These are phyloP conservation scores for Hypomesus transpacificus DNA, from an alignment of 2,113 vertebrate species.

Conservation along the genomic window DNA sequence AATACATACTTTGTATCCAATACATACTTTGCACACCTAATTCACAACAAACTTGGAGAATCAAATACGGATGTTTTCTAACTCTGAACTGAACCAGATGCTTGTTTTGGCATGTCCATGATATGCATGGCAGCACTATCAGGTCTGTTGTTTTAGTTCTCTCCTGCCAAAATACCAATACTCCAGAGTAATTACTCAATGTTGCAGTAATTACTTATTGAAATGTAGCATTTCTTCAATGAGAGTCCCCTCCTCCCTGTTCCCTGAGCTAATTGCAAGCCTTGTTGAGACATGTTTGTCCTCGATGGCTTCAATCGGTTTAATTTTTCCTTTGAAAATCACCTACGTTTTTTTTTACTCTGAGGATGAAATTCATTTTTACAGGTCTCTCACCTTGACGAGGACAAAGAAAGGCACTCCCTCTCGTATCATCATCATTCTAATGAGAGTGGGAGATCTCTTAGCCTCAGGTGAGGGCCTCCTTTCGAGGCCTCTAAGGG, in stretches of 20 bases:
- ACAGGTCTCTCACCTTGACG: conserved; percentile 66
- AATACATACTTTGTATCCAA: neutral
- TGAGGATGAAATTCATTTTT: conserved; percentile 44
- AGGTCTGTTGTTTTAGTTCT: conserved; percentile 51
- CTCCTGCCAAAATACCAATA: conserved; percentile 58
- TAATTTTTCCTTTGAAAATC: conserved; percentile 14
- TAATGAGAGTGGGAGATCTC: conserved; percentile 70
- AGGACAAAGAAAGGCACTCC: conserved; percentile 58
- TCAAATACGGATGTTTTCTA: conserved; percentile 30
- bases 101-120: conserved; percentile 22
- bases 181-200: conserved; percentile 62
- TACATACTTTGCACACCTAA: no score
- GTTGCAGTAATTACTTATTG: conserved; percentile 65
- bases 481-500: conserved; percentile 49
- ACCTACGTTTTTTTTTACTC: conserved; percentile 9
- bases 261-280: neutral
- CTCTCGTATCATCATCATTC: conserved; percentile 59
- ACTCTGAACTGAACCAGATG: conserved; percentile 13
- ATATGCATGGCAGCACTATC: conserved; percentile 37
- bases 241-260: conserved; percentile 11
- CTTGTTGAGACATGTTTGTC: neutral
- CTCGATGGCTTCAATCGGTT: neutral
- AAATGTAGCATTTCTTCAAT: conserved; percentile 59
- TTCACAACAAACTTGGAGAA: conserved; percentile 25
- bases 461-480: conserved; percentile 69